A percentile compares a stretch with the other conserved stretches of the same genome.
phyloP scores from a whole-genome alignment of 1,140 invertebrate species.

The Drosophila subpulchrella region DNA sequence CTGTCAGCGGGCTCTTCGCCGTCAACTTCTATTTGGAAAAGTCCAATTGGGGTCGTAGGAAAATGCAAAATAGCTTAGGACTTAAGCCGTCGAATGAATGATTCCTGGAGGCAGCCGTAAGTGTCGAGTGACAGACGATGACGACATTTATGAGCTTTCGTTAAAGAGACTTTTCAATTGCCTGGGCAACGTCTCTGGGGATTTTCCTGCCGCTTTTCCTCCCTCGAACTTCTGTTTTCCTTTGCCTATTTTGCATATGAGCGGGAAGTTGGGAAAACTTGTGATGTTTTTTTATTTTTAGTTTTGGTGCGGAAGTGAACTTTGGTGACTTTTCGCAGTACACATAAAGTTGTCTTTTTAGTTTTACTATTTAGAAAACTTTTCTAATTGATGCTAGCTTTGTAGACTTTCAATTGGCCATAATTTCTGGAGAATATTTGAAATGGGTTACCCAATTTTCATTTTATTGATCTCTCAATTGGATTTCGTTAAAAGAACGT shows the following conservation, averaged over 20 bases:
- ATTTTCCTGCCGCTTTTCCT: slow-evolving; percentile 1
- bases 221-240: background rate
- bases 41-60: background rate
- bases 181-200: slow-evolving; percentile 11
- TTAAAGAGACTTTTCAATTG: slow-evolving; percentile 37
- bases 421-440: slow-evolving; percentile 13
- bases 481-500: background rate
- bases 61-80: slow-evolving; percentile 32
- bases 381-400: slow-evolving; percentile 30
- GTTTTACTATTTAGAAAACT: slow-evolving; percentile 11
- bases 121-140: slow-evolving; percentile 37
- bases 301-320: slow-evolving; percentile 7
- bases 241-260: slow-evolving; percentile 35
- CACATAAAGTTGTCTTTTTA: slow-evolving; percentile 10
- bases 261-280: slow-evolving; percentile 18
- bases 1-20: slow-evolving; percentile 13
- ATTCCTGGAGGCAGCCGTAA: slow-evolving; percentile 28
- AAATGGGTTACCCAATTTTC: background rate
- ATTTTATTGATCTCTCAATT: slow-evolving; percentile 11
- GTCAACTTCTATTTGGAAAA: slow-evolving; percentile 1
- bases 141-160: slow-evolving; percentile 44
- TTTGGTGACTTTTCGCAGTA: slow-evolving; percentile 28
- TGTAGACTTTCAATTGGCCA: slow-evolving; percentile 1
- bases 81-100: slow-evolving; percentile 32
- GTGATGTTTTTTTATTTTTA: background rate